Conservation (phyloP, 2,888 invertebrate genomes). For the Strigamia transsilvanica region DNA sequence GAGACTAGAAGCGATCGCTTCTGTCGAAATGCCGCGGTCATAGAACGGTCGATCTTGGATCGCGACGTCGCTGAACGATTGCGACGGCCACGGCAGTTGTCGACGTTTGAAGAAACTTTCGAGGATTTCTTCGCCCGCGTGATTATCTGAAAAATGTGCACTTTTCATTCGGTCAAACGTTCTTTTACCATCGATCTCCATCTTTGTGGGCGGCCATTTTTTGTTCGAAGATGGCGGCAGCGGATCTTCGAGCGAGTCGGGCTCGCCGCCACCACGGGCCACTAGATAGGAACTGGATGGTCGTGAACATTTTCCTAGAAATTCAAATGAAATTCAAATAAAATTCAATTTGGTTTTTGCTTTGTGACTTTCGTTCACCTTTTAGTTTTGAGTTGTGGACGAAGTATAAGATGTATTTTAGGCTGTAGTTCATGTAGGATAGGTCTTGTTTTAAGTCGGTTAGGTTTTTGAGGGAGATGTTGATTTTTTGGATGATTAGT, state of each 20-base stretch:
- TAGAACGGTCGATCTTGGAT: background rate
- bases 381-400: background rate
- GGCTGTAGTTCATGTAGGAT: background rate
- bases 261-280: constrained; percentile 14
- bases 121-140: background rate
- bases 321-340: background rate
- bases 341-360: background rate
- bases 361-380: background rate
- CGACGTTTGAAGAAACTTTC: constrained; percentile 13
- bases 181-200: background rate
- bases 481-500: background rate
- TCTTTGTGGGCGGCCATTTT: background rate
- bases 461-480: background rate
- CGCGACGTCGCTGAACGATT: background rate
- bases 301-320: background rate
- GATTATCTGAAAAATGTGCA: background rate
- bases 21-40: constrained; percentile 1
- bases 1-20: background rate
- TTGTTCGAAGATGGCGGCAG: background rate
- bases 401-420: background rate
- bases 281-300: background rate
- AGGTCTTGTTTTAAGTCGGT: background rate
- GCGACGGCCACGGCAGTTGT: background rate
- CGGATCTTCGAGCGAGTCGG: background rate
- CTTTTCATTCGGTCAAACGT: background rate